Evolutionary conservation across 2,113 vertebrate species (phyloP).

Genomic region (Microcebus lehilahytsara): DNA sequence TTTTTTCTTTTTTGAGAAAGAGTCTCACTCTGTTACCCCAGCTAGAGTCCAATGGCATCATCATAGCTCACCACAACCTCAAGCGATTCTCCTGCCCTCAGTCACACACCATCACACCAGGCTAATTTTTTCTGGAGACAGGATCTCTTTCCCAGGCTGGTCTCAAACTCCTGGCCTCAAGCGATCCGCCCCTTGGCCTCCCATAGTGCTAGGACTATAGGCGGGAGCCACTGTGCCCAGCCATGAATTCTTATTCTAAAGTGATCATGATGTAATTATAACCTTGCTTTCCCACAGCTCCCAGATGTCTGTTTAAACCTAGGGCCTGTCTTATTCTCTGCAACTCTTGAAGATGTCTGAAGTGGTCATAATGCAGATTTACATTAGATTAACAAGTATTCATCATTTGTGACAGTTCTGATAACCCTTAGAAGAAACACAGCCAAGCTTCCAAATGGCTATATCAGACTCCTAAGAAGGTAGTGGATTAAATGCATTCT

Average conservation of each 20-base stretch:
- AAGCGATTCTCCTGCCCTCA: no score
- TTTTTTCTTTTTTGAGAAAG: no score
- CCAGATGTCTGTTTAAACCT: neutral
- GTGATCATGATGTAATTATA: neutral
- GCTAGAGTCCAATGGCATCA: no score
- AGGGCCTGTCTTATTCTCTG: neutral
- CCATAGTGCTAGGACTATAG: no score
- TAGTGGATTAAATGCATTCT: slow-evolving; percentile 72
- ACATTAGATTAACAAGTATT: neutral
- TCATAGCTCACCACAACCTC: no score
- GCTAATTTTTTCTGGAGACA: no score
- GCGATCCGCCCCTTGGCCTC: no score
- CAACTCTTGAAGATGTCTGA: neutral
- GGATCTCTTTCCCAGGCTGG: no score
- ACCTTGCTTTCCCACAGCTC: neutral
- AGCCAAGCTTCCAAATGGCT: neutral
- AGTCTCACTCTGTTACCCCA: no score
- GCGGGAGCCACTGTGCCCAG: no score
- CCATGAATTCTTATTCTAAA: neutral
- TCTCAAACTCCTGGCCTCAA: no score
- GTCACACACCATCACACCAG: no score
- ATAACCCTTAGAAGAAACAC: neutral
- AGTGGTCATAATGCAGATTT: neutral
- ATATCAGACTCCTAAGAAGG: slow-evolving; percentile 69
- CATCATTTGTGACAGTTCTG: neutral